These are phyloP conservation scores for Phortica magna DNA, from an alignment of 2,888 invertebrate species.

Conservation along the genomic window DNA sequence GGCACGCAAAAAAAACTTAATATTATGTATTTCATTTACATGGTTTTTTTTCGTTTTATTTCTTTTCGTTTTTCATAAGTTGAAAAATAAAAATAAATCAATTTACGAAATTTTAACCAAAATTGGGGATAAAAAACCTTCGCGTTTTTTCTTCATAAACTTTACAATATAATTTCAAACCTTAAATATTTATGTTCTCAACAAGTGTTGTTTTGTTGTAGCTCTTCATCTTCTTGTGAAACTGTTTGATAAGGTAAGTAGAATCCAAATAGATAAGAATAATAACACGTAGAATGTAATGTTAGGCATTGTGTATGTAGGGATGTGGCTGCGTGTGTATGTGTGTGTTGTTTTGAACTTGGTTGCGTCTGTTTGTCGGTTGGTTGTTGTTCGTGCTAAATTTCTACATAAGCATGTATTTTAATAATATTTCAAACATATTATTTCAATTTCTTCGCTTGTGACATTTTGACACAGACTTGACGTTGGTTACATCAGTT, in stretches of 20 bases:
- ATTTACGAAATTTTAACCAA: not conserved
- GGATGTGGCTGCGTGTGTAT: conserved; percentile 18
- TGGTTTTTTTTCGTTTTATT: not conserved
- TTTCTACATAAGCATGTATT: not conserved
- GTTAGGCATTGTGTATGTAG: not conserved
- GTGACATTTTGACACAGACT: conserved; percentile 35
- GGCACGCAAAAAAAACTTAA: not conserved
- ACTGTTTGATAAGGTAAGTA: conserved; percentile 11
- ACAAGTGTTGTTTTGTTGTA: conserved; percentile 3
- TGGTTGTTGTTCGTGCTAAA: not conserved
- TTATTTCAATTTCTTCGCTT: conserved; percentile 40
- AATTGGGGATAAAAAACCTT: conserved; percentile 44
- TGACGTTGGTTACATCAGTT: conserved; percentile 62
- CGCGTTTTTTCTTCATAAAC: conserved; percentile 44
- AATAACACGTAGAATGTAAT: not conserved
- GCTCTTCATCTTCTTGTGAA: not conserved
- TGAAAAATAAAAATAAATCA: not conserved
- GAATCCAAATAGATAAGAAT: conserved; percentile 6
- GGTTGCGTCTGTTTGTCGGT: conserved; percentile 5
- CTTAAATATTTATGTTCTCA: conserved; percentile 6
- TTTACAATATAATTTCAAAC: conserved; percentile 46
- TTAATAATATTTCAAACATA: conserved; percentile 17
- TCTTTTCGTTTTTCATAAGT: not conserved
- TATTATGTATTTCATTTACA: conserved; percentile 33
- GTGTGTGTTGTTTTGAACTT: conserved; percentile 9